Evolutionary conservation across 2,797 vertebrate genomes (phyloP), one percentile per base, ranked within the genome.

Genomic region (Aselliscus stoliczkanus): DNA sequence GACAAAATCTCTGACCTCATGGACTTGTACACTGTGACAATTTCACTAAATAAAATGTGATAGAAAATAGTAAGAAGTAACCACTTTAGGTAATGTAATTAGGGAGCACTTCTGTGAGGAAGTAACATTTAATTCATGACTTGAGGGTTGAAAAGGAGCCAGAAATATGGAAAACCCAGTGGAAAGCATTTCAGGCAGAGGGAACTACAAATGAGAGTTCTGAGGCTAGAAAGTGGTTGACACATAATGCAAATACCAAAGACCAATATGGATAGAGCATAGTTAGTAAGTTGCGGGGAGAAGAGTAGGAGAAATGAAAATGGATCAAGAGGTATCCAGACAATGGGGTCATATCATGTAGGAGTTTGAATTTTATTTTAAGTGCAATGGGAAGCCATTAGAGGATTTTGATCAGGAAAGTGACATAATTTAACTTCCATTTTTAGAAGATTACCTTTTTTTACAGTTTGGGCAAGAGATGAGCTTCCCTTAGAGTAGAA

Each of bases 341-440:
- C 10, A 25, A 50, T 70, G 72, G 20, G 27, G 52, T 13, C 37
- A 90, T 47, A 84, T 84, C 13, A 65, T 52, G 3, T 31, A 75
- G 27, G 37, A 39, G 14, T 58, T 90, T 90, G 44, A 69, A 75
- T 80, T 95, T 81, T 81, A 91, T 85, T 92, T 96, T 37, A 83
- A 76, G 23, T 70, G 27, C 52, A 15, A 86, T 88, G 18, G 21
- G n/a, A 91, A 91, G 25, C 7, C 47, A 88, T 17, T 23, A 39
- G 60, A 89, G 8, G 10, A 12, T 86, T 95, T 96, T 89, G n/a
- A 76, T 75, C 13, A 86, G 65, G 29, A 76, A 25, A 76, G 34
- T 88, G 39, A 37, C 37, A 95, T 70, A 39, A 93, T 47, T 81
- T 72, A 31, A 69, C 79, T 83, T 56, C 31, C 65, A 34, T 39